Base-by-base conservation (phyloP, 2,113 vertebrate genomes). In the Austrofundulus limnaeus region DNA sequence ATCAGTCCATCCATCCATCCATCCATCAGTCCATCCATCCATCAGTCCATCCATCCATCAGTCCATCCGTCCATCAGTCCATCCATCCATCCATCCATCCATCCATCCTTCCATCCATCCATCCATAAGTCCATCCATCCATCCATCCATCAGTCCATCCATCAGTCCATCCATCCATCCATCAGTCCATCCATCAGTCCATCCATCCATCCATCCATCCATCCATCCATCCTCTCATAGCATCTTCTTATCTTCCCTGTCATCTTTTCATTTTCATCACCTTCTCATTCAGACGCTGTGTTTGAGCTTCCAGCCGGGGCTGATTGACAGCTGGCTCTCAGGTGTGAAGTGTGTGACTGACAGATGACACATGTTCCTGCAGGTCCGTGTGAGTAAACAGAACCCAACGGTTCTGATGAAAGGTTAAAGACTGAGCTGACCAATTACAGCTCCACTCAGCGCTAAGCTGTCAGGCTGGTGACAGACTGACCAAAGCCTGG, bases 361-460 rank as follows among this genome's bases (percentile, higher is more conserved):
- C 34, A 46, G 55, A 49, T 49, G 55, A 19, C 24, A 48, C 17
- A 34, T 34, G 45, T 42, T 43, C 48, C 16, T 15, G 34, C 42
- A 55, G 49, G 17, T 49, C 14, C 3, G n/a, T 23, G 25, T 25
- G 25, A 17, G 13, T 47, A 21, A 59, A 72, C 47, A 47, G 1
- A 25, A 23, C 16, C 4, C 47, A 51, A 17, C 70, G 41, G 19
- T 53, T 48, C 31, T 17, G 43, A 5, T 14, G 13, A 12, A 9
- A 19, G 12, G 21, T 17, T 45, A 21, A 41, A 54, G 56, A 28
- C 16, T 19, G 19, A 46, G 19, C 42, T 24, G 56, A 45, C 56
- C 70, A 66, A 61, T 74, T 50, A 55, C 15, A 41, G 19, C 23
- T 19, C 37, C 9, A 17, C 49, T 13, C 19, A 48, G 19, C 14